Base-by-base conservation (phyloP, 1,140 invertebrate species). In the Trachymyrmex septentrionalis region DNA sequence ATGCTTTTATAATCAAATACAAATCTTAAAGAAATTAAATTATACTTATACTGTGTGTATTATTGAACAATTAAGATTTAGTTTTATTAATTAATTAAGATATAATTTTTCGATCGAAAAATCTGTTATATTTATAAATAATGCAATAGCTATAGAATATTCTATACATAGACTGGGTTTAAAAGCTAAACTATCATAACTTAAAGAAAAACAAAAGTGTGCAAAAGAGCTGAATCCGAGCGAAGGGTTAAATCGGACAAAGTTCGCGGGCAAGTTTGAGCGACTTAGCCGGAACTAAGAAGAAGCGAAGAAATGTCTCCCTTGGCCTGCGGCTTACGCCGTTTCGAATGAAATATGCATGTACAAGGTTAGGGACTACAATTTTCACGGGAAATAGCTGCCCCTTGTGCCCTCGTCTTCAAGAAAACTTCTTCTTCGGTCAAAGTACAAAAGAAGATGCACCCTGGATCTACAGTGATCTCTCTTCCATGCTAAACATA, bases 291-390 rank as follows among this genome's bases (percentile, higher is more conserved):
- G 7, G 14, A 66, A 24, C 24, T 53, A n/a, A 57, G 53, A 50
- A 53, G 55, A 64, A 82, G 63, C 55, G 66, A 88, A 78, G 84
- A 86, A 86, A 73, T 84, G 89, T 85, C 71, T 84, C 64, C 21
- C 84, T 64, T 87, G 91, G 87, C 86, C 86, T 69, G 90, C 86
- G 88, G 90, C 91, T 93, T 86, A 88, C 87, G 90, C 87, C 69
- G 87, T 92, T 86, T 67, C 80, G 88, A 91, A 93, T 93, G 92
- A 93, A 93, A 92, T 93, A 93, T 93, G 92, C 90, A 92, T 93
- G 92, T 92, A 93, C 92, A 91, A 92, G 93, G 92, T 93, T 93
- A 92, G 87, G 84, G 84, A 88, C 89, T 90, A 88, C 87, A 93
- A 93, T 93, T 92, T 93, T 89, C 87, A 73, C 87, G 86, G 90